These are phyloP conservation scores for Mactromeris polynyma DNA, from an alignment of 2,888 invertebrate species.

Conservation along the genomic window DNA sequence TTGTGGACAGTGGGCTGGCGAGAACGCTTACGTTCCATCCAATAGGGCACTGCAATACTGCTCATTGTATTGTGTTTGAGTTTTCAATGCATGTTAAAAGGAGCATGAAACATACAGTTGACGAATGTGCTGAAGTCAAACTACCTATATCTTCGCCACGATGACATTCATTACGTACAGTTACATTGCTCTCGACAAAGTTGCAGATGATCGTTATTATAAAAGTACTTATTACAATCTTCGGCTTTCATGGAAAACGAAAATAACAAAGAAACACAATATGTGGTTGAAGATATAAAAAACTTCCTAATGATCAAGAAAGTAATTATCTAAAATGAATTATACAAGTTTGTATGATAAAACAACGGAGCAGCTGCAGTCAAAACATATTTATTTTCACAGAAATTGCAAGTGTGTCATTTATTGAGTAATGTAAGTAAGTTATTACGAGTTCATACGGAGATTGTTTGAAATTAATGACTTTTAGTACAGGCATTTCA, in stretches of 20 bases:
- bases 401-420: background rate
- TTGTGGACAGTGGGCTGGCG: too few relatives aligned
- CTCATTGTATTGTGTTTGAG: too few relatives aligned
- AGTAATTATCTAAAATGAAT: background rate
- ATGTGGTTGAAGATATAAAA: background rate
- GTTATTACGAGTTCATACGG: background rate
- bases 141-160: too few relatives aligned
- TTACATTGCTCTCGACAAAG: background rate
- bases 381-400: background rate
- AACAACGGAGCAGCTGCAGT: background rate
- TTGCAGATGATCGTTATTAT: background rate
- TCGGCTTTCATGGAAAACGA: background rate
- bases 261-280: background rate
- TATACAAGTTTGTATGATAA: background rate
- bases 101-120: too few relatives aligned
- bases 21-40: too few relatives aligned
- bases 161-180: too few relatives aligned
- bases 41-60: too few relatives aligned
- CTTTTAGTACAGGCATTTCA: background rate
- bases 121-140: too few relatives aligned
- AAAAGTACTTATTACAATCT: background rate
- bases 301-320: background rate
- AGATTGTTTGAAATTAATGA: background rate
- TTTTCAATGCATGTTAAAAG: too few relatives aligned
- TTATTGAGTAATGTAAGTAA: background rate